Percentiles rank a stretch among this genome's conserved stretches.
Conservation (phyloP, 1,140 invertebrate species). For the Heliothis virescens region DNA sequence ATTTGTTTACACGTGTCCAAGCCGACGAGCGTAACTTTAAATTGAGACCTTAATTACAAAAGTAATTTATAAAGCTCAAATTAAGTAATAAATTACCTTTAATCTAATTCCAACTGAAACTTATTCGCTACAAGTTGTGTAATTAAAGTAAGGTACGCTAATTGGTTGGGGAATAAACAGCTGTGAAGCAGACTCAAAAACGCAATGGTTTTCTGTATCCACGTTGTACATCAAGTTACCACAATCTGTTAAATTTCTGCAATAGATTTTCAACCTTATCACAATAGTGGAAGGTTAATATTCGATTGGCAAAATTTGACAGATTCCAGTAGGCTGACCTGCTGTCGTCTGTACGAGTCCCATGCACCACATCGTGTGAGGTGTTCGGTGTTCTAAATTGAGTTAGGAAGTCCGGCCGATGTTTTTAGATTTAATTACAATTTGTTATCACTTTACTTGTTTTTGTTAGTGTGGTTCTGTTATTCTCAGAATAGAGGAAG, state of each 20-base stretch:
- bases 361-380: constrained; percentile 1
- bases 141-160: constrained; percentile 58
- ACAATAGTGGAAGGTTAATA: no score
- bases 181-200: constrained; percentile 53
- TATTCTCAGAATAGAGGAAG: no score
- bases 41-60: constrained; percentile 52
- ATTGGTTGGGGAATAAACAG: constrained; percentile 54
- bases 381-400: constrained; percentile 11
- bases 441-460: constrained; percentile 23
- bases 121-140: constrained; percentile 54
- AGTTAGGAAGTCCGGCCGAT: constrained; percentile 33
- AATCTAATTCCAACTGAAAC: constrained; percentile 52
- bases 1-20: constrained; percentile 43
- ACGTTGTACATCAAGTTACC: background rate
- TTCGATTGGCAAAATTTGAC: no score
- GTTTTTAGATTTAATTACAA: constrained; percentile 38
- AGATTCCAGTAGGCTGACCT: no score
- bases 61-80: constrained; percentile 55
- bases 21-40: constrained; percentile 23
- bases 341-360: no score
- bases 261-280: no score
- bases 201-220: constrained; percentile 20
- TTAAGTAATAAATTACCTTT: constrained; percentile 57
- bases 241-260: no score
- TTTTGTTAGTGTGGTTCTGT: background rate